Percentiles rank a stretch among this genome's conserved stretches.
Conservation (phyloP, 1,140 invertebrate species). For the Batillaria attramentaria region DNA sequence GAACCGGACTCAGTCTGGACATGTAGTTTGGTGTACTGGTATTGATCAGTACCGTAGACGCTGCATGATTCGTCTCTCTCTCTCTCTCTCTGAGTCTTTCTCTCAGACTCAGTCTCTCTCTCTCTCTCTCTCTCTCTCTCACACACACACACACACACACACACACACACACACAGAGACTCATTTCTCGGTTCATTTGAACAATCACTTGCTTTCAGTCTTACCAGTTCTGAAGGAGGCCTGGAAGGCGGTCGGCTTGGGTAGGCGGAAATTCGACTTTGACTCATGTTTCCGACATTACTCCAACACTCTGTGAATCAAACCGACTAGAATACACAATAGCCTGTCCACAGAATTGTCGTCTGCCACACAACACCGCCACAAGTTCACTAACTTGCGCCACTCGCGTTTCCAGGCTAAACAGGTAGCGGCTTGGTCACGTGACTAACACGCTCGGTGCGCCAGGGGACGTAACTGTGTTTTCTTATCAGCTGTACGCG, state of each 20-base stretch:
- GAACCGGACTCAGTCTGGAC: too few species aligned
- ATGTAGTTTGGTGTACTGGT: too few species aligned
- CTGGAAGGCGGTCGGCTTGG: slow-evolving; percentile 30
- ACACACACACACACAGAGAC: neutral
- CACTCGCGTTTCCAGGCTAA: slow-evolving; percentile 10
- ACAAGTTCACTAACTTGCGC: slow-evolving; percentile 7
- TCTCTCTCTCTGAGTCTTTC: neutral
- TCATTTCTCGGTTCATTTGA: too few species aligned
- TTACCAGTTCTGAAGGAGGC: slow-evolving; percentile 35
- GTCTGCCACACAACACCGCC: neutral
- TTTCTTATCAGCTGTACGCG: neutral
- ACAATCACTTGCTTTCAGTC: neutral
- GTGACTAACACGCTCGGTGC: neutral
- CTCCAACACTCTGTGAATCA: slow-evolving; percentile 7
- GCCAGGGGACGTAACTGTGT: slow-evolving; percentile 12
- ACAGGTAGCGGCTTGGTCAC: slow-evolving; percentile 15
- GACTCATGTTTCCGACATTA: neutral
- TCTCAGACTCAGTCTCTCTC: slow-evolving; percentile 12
- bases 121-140: slow-evolving; percentile 18
- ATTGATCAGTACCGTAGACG: too few species aligned
- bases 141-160: neutral
- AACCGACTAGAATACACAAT: neutral
- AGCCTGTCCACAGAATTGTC: neutral
- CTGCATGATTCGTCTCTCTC: neutral
- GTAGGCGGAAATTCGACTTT: slow-evolving; percentile 15